Conservation (phyloP, 2,888 invertebrate genomes). For the Monoplex corrugatus region DNA sequence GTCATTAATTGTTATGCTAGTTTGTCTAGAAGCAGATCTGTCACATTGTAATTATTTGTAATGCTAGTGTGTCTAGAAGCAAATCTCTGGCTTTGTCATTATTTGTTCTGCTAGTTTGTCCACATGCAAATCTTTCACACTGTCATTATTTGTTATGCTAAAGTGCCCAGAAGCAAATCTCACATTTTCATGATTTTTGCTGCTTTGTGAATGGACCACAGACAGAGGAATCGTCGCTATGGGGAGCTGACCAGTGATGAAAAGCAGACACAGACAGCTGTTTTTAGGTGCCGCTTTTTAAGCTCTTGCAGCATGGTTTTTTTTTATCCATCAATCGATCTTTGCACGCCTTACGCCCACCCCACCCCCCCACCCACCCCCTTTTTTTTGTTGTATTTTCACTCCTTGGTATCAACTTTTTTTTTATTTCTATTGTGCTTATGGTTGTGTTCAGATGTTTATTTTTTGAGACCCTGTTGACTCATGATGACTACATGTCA, state of each 20-base stretch:
- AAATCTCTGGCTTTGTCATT: no score
- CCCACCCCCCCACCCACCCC: not conserved
- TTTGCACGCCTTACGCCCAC: not conserved
- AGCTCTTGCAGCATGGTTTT: not conserved
- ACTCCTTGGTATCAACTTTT: no score
- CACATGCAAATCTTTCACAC: no score
- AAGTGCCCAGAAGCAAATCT: no score
- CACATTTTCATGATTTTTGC: no score
- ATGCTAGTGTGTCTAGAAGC: no score
- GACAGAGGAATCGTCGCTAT: constrained; percentile 45
- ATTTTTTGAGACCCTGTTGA: no score
- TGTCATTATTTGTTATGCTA: not conserved
- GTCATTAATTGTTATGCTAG: no score
- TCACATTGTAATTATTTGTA: no score
- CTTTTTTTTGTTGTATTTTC: not conserved
- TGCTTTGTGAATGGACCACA: constrained; percentile 2
- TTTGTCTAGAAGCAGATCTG: no score
- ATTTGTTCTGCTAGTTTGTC: no score
- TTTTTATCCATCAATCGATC: not conserved
- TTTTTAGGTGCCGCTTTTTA: constrained; percentile 29
- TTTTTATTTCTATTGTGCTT: not conserved
- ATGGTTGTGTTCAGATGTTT: not conserved
- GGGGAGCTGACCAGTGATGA: constrained; percentile 43
- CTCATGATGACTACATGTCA: no score
- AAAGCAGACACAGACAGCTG: not conserved